Evolutionary conservation across 2,888 invertebrate species (phyloP).

Genomic region (Cephus spinipes): DNA sequence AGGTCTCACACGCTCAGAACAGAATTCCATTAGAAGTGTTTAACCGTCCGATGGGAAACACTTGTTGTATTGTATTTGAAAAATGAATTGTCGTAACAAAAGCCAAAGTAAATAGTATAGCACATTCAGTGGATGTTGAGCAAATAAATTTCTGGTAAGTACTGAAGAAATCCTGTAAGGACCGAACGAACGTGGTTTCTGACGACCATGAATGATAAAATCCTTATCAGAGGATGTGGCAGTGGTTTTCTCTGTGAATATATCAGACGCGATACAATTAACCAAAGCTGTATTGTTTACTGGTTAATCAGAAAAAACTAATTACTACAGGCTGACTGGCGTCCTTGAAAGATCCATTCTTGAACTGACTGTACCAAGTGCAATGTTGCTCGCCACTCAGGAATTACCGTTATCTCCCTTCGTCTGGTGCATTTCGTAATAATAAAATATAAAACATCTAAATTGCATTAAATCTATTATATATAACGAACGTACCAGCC

Average conservation of each 20-base stretch:
- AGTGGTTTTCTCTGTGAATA: slow-evolving; percentile 65
- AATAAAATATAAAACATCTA: neutral
- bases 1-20: neutral
- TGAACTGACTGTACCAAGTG: neutral
- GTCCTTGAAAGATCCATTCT: too few species aligned
- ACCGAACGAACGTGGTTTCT: neutral
- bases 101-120: neutral
- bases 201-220: neutral
- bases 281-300: slow-evolving; percentile 27
- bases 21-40: neutral
- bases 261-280: slow-evolving; percentile 24
- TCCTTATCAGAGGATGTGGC: slow-evolving; percentile 51
- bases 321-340: too few species aligned
- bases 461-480: neutral
- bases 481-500: slow-evolving; percentile 79
- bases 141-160: neutral
- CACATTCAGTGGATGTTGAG: neutral
- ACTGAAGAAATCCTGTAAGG: neutral
- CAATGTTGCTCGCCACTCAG: neutral
- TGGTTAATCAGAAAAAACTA: neutral
- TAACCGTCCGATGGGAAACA: neutral
- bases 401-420: neutral
- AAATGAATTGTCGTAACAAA: neutral
- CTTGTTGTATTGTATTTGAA: neutral
- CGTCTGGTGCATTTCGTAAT: neutral